Percentiles rank a stretch among this genome's conserved stretches.
These are phyloP conservation scores for Macaca fascicularis DNA, from an alignment of 2,113 vertebrate genomes.

Conservation along the genomic window T2T-MFA8v1.1 NC_088381.1:92500001-92500500, in stretches of 20 bases:
- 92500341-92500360: neutral
- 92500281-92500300: neutral
- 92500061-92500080: neutral
- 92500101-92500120: neutral
- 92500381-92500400: neutral
- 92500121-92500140: neutral
- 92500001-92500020: neutral
- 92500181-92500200: neutral
- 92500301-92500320: too few relatives aligned
- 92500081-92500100: neutral
- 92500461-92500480: too few relatives aligned
- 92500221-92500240: neutral
- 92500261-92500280: neutral
- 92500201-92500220: neutral
- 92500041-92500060: neutral
- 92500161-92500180: neutral
- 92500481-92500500: neutral
- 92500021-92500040: neutral
- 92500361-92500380: neutral
- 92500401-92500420: neutral
- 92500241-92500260: neutral
- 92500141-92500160: neutral
- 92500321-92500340: neutral
- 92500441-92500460: too few relatives aligned
- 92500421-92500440: rapidly evolving